phyloP scores from a whole-genome alignment of 2,113 vertebrate species.

The Gavialis gangeticus region DNA sequence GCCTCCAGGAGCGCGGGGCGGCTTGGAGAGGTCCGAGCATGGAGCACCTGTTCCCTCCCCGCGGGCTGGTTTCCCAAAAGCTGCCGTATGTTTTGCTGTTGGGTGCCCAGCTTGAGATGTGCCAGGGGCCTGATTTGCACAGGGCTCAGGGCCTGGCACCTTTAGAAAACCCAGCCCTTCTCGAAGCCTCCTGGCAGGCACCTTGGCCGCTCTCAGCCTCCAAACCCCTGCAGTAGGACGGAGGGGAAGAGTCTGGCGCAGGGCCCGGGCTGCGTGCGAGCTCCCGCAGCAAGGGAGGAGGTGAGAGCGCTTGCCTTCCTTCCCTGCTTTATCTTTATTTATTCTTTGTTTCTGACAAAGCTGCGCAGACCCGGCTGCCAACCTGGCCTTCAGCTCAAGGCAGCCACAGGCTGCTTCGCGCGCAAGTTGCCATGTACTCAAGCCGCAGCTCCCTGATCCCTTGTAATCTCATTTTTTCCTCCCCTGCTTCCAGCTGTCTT shows the following conservation, averaged over 20 bases:
- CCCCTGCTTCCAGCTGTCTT: not conserved
- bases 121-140: not conserved
- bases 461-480: not conserved
- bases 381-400: not conserved
- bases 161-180: not conserved
- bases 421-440: not conserved
- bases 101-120: not conserved
- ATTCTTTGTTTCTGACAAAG: accelerated
- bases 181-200: no score
- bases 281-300: no score
- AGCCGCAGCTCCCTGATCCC: constrained; percentile 36
- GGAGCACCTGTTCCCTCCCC: not conserved
- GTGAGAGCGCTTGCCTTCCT: not conserved
- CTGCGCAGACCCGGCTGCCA: not conserved
- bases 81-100: not conserved
- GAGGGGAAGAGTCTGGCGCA: no score
- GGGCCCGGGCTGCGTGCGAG: not conserved
- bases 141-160: not conserved
- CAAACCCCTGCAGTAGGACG: no score
- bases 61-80: not conserved
- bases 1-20: not conserved
- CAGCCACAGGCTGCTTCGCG: not conserved
- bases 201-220: no score
- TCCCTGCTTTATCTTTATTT: accelerated
- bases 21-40: not conserved